Evolutionary conservation across 2,888 invertebrate species (phyloP), one percentile per base, ranked within the genome.

Genomic region (Lymantria monacha): DNA sequence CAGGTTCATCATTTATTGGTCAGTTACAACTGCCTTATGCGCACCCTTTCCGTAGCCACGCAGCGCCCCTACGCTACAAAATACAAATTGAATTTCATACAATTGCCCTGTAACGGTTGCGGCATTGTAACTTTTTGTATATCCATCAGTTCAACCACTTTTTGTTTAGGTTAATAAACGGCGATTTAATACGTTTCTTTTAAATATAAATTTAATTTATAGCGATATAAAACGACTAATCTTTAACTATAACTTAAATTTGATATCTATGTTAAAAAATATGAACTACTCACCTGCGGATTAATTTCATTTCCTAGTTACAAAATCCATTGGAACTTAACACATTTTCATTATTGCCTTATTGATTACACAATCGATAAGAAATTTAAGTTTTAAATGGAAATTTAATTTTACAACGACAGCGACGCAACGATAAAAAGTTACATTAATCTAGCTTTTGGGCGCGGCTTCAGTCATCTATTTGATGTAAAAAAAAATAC

Each of bases 71-170:
- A 43, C 46, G 30, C 51, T 42, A 45, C 53, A 38, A 46, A 53
- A 55, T 61, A 76, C 77, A 84, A 87, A 87, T 88, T 88, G 79
- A 87, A 87, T 85, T 85, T 81, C 62, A 71, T 78, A 77, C 81
- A 70, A 79, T 74, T 74, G 74, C 74, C 72, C 63, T 70, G 66
- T 78, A 79, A 78, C 75, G 77, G 77, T 69, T 66, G 61, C 59
- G 65, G 66, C 69, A 75, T 76, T 73, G 75, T 80, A 76, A 70
- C 65, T 73, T 71, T 70, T 72, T 70, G 59, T 62, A 57, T 55
- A 51, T 42, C 51, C 62, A 61, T 57, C 66, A 57, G 57, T 52
- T 55, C 53, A 48, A 49, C 46, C 48, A 48, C 42, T 65, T 70
- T 69, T 68, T 68, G 61, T 70, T 71, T 62, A 61, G 58, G 50